Conservation (phyloP, 2,113 vertebrate species). For the Peromyscus maniculatus region DNA sequence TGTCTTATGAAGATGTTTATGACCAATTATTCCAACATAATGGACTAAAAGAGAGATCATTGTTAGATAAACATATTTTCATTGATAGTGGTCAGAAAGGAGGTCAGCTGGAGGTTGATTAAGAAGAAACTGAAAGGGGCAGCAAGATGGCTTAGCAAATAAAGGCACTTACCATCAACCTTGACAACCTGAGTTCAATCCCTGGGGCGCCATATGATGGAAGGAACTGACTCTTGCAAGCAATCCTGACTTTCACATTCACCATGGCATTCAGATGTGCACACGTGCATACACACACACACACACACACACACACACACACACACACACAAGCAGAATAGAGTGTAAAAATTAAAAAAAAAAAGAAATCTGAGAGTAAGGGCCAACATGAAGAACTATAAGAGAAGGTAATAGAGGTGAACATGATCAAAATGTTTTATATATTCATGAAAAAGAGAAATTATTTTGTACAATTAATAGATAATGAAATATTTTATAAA, state of each 20-base stretch:
- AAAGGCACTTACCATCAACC: background rate
- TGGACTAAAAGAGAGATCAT: background rate
- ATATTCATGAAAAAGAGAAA: background rate
- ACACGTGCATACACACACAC: no score
- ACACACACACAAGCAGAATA: background rate
- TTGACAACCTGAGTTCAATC: background rate
- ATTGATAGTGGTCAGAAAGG: conserved; percentile 52
- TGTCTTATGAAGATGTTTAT: conserved; percentile 27
- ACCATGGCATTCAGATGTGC: background rate
- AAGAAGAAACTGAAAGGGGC: conserved; percentile 14
- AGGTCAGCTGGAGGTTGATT: conserved; percentile 24
- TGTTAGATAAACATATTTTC: conserved; percentile 39
- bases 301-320: background rate
- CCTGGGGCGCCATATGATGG: background rate
- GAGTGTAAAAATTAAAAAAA: background rate
- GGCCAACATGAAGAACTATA: background rate
- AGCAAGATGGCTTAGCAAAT: background rate
- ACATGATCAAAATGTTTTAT: background rate
- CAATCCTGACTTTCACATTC: background rate
- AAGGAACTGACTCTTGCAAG: background rate
- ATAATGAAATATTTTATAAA: background rate
- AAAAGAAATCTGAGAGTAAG: background rate
- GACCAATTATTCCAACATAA: conserved; percentile 59
- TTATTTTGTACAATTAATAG: background rate
- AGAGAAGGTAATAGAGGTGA: background rate